Percentiles rank a stretch among this genome's conserved stretches.
Conservation (phyloP, 2,797 vertebrate genomes). For the Tinamus major region DNA sequence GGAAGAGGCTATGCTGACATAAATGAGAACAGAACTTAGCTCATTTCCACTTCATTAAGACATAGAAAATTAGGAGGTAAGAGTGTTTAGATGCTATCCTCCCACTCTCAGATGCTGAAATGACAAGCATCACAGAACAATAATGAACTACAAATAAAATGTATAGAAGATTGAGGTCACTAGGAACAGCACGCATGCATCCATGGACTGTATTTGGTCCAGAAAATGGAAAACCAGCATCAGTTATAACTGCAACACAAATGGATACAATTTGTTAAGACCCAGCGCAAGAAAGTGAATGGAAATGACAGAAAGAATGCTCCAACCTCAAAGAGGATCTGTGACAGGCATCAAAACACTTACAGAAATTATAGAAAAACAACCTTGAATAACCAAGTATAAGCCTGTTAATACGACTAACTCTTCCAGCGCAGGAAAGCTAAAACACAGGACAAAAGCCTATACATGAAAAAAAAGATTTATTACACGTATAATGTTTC, state of each 20-base stretch:
- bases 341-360: conserved; percentile 39
- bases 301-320: conserved; percentile 6
- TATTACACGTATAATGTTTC: neutral
- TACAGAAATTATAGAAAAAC: conserved; percentile 24
- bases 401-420: conserved; percentile 21
- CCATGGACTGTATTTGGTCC: conserved; percentile 35
- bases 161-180: conserved; percentile 15
- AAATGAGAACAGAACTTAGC: neutral
- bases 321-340: conserved; percentile 23
- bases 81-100: neutral
- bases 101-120: neutral
- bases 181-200: neutral
- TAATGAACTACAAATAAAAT: conserved; percentile 12
- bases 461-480: neutral
- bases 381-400: neutral
- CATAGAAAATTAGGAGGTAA: neutral
- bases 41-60: conserved; percentile 16
- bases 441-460: neutral
- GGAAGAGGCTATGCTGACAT: neutral
- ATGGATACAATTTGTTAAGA: conserved; percentile 5
- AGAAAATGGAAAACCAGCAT: conserved; percentile 51
- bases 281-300: conserved; percentile 15
- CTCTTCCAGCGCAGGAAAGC: neutral
- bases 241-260: conserved; percentile 46
- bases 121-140: neutral